Percentiles rank a stretch among this genome's conserved stretches.
Evolutionary conservation across 2,113 vertebrate species (phyloP).

Genomic region (Sardina pilchardus): DNA sequence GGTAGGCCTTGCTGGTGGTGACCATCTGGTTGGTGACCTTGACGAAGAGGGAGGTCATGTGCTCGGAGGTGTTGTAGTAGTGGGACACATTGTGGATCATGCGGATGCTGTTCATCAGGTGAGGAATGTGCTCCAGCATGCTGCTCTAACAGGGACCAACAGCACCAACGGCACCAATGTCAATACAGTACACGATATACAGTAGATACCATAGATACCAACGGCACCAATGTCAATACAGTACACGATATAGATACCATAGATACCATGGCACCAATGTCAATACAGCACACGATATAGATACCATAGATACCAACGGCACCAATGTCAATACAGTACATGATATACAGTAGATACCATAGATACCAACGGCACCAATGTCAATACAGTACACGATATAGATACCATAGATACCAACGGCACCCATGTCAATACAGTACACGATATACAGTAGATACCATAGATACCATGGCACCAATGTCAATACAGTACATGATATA

Average conservation of each 20-base stretch:
- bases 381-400: neutral
- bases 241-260: too few relatives aligned
- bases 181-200: neutral
- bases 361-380: neutral
- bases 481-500: too few relatives aligned
- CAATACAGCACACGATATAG: too few relatives aligned
- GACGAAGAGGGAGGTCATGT: slow-evolving; percentile 79
- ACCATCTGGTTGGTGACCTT: slow-evolving; percentile 86
- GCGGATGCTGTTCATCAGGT: slow-evolving; percentile 72
- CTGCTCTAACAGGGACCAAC: slow-evolving; percentile 55
- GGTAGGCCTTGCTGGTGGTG: slow-evolving; percentile 70
- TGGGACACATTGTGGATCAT: slow-evolving; percentile 76
- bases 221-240: too few relatives aligned
- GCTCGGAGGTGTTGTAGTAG: slow-evolving; percentile 79
- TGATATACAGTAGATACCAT: too few relatives aligned
- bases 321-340: too few relatives aligned
- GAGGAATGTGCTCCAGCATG: slow-evolving; percentile 72
- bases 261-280: too few relatives aligned
- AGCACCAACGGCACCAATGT: too few relatives aligned
- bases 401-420: neutral
- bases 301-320: too few relatives aligned
- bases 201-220: too few relatives aligned
- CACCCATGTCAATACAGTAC: neutral
- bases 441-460: too few relatives aligned
- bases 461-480: too few relatives aligned